Conservation (phyloP, 2,113 vertebrate genomes). For the Conger conger region DNA sequence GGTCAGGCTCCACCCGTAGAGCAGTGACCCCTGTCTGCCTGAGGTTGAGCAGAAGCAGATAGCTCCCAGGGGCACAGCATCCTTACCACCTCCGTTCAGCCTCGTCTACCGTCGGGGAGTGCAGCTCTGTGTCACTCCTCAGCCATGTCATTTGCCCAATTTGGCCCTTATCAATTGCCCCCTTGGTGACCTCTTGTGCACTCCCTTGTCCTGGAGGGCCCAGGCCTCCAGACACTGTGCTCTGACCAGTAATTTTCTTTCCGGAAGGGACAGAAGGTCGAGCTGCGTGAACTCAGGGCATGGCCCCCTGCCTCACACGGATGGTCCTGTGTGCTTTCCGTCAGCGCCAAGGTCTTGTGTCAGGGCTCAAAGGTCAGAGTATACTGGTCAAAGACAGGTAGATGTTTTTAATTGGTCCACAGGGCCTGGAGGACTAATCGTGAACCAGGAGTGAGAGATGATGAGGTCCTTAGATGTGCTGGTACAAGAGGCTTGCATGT, state of each 20-base stretch:
- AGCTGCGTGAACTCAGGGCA: background rate
- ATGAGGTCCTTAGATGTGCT: background rate
- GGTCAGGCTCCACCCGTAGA: background rate
- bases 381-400: constrained; percentile 17
- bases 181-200: background rate
- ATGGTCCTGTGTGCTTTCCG: constrained; percentile 16
- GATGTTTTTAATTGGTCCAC: constrained; percentile 9
- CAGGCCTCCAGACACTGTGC: background rate
- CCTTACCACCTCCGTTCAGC: background rate
- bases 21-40: background rate
- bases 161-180: background rate
- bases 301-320: background rate
- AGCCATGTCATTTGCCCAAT: background rate
- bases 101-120: background rate
- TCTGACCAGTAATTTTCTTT: background rate
- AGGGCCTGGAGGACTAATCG: background rate
- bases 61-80: background rate
- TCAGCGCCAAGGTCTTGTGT: constrained; percentile 24
- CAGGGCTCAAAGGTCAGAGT: constrained; percentile 22
- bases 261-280: background rate
- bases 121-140: background rate
- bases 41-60: background rate
- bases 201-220: background rate
- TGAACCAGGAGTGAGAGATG: background rate
- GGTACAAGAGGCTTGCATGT: background rate